These are phyloP conservation scores for Carcina quercana DNA, from an alignment of 2,888 invertebrate species.

Conservation along the genomic window DNA sequence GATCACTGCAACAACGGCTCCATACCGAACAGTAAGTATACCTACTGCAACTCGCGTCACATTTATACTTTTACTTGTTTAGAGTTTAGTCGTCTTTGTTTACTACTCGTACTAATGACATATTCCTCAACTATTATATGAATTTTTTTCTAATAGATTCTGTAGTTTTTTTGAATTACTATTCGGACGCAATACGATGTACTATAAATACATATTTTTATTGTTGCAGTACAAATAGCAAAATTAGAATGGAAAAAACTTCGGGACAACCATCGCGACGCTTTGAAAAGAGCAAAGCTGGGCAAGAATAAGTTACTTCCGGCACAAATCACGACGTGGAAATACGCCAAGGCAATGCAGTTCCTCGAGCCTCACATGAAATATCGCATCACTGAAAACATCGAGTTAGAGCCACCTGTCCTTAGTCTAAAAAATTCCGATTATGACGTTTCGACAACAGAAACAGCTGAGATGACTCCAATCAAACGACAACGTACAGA, in stretches of 20 bases:
- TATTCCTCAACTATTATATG: too few relatives aligned
- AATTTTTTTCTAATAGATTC: too few relatives aligned
- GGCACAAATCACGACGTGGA: conserved; percentile 64
- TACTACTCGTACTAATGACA: too few relatives aligned
- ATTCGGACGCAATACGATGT: neutral
- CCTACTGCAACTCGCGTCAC: too few relatives aligned
- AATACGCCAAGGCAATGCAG: conserved; percentile 64
- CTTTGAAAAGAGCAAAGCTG: conserved; percentile 57
- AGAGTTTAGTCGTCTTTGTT: too few relatives aligned
- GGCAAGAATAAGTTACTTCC: conserved; percentile 61
- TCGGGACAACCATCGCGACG: conserved; percentile 59
- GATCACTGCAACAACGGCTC: conserved; percentile 40
- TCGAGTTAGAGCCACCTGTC: conserved; percentile 44
- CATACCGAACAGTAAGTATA: conserved; percentile 53
- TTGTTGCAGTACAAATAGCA: conserved; percentile 43
- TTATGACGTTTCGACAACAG: conserved; percentile 42
- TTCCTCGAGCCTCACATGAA: conserved; percentile 65
- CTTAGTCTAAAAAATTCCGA: conserved; percentile 29
- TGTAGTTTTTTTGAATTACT: neutral
- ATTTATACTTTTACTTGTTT: neutral
- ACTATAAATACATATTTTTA: neutral
- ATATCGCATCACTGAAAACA: conserved; percentile 59
- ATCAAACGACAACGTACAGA: conserved; percentile 33
- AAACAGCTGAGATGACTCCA: conserved; percentile 17
- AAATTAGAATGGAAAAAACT: conserved; percentile 63